These are phyloP conservation scores for Diadegma fenestrale DNA, from an alignment of 2,888 invertebrate genomes.

Conservation along the genomic window DNA sequence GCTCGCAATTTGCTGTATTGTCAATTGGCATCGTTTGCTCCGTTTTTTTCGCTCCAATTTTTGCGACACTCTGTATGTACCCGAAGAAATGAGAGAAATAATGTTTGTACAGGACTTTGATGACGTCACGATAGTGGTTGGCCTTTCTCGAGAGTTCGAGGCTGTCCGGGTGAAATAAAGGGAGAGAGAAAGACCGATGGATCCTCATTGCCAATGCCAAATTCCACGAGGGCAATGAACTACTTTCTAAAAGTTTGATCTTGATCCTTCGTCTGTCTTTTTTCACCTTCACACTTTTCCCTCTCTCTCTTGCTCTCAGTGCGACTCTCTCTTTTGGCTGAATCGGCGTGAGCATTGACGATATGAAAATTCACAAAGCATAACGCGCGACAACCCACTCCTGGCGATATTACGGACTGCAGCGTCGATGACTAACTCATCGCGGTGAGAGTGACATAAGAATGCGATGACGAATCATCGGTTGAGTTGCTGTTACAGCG, in stretches of 20 bases:
- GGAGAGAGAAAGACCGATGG: constrained; percentile 46
- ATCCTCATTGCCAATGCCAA: constrained; percentile 80
- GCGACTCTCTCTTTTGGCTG: not conserved
- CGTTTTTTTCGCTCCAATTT: not conserved
- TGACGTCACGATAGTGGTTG: constrained; percentile 46
- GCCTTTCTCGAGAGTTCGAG: constrained; percentile 71
- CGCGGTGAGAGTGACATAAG: constrained; percentile 52
- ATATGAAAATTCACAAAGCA: constrained; percentile 39
- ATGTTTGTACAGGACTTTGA: not conserved
- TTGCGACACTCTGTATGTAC: not conserved
- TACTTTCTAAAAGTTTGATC: constrained; percentile 75
- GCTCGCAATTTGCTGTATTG: not conserved
- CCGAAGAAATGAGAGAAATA: constrained; percentile 3
- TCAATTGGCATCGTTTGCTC: not conserved
- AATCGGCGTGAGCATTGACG: constrained; percentile 7
- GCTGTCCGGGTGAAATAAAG: constrained; percentile 42
- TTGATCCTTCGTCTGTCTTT: constrained; percentile 32
- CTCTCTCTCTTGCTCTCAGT: constrained; percentile 8
- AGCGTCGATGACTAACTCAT: constrained; percentile 31
- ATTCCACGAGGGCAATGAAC: constrained; percentile 79
- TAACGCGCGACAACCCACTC: constrained; percentile 18
- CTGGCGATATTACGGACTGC: constrained; percentile 30
- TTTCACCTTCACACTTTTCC: constrained; percentile 19
- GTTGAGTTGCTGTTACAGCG: not conserved
- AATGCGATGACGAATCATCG: constrained; percentile 40